These are phyloP conservation scores for Gouania willdenowi DNA, from an alignment of 2,797 vertebrate genomes.

Conservation along the genomic window DNA sequence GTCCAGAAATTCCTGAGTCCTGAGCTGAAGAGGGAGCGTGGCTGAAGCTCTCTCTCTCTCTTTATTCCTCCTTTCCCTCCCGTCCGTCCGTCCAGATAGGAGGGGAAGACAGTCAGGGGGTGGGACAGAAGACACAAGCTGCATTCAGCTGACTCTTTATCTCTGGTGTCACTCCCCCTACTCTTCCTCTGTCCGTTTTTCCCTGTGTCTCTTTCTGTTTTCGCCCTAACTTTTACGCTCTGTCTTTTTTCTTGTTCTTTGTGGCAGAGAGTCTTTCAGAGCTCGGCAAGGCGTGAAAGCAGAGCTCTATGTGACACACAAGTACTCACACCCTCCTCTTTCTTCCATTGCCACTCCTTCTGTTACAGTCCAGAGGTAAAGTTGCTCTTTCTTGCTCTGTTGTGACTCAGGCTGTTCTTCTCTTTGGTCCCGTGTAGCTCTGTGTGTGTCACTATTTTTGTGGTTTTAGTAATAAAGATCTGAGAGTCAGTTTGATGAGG, in stretches of 20 bases:
- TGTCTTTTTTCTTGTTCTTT: constrained; percentile 36
- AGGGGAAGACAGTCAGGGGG: constrained; percentile 60
- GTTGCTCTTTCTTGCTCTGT: constrained; percentile 26
- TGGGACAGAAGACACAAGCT: constrained; percentile 60
- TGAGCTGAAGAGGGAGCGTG: constrained; percentile 52
- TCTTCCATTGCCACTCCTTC: constrained; percentile 56
- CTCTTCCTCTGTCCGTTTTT: constrained; percentile 9
- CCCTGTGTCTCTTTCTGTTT: constrained; percentile 25
- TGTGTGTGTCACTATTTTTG: no score
- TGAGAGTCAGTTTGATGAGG: constrained; percentile 2
- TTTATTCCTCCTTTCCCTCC: constrained; percentile 33
- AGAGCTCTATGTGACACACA: constrained; percentile 20
- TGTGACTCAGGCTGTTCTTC: constrained; percentile 14
- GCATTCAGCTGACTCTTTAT: constrained; percentile 58
- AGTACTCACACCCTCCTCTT: constrained; percentile 30
- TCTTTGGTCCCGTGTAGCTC: not conserved
- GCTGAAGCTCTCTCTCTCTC: constrained; percentile 43
- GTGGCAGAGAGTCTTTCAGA: constrained; percentile 50
- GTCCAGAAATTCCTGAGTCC: constrained; percentile 68
- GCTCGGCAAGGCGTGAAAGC: constrained; percentile 46
- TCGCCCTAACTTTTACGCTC: constrained; percentile 47
- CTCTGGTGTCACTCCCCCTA: constrained; percentile 30
- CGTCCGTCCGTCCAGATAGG: constrained; percentile 44
- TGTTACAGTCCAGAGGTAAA: constrained; percentile 66
- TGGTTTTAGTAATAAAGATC: constrained; percentile 5